Percentiles rank a stretch among this genome's conserved stretches.
phyloP scores from a whole-genome alignment of 2,797 vertebrate species.

The Crenuchus spilurus region DNA sequence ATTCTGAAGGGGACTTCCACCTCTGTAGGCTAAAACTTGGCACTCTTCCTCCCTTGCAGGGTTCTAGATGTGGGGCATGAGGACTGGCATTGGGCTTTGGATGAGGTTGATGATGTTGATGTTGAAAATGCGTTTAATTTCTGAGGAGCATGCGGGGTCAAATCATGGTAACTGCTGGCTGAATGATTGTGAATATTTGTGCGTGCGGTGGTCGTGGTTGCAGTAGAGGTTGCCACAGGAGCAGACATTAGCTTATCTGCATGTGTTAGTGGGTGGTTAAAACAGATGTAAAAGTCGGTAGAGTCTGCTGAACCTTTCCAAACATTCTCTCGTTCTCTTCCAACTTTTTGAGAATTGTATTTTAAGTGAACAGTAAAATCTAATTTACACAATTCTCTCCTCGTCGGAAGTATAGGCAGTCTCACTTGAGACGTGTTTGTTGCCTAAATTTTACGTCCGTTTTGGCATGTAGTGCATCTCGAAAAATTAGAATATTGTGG shows the following conservation, averaged over 20 bases:
- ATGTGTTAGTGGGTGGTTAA: slow-evolving; percentile 8
- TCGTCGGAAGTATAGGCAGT: neutral
- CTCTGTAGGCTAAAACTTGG: slow-evolving; percentile 37
- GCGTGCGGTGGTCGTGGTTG: slow-evolving; percentile 60
- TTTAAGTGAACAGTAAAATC: neutral
- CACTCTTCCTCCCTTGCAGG: slow-evolving; percentile 88
- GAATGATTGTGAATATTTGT: slow-evolving; percentile 44
- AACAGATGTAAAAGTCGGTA: slow-evolving; percentile 6
- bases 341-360: neutral
- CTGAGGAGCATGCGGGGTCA: slow-evolving; percentile 80
- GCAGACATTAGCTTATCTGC: neutral
- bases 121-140: slow-evolving; percentile 92
- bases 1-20: too few relatives aligned
- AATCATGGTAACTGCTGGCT: slow-evolving; percentile 69
- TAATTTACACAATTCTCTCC: neutral
- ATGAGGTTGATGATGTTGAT: slow-evolving; percentile 93
- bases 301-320: slow-evolving; percentile 11
- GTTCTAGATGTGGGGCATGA: slow-evolving; percentile 90
- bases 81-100: slow-evolving; percentile 96
- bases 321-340: slow-evolving; percentile 45
- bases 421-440: neutral
- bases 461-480: too few relatives aligned
- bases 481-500: too few relatives aligned
- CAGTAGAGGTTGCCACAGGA: slow-evolving; percentile 9
- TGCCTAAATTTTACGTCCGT: too few relatives aligned